Conservation (phyloP, 30 jellyfish, hydroid and myxozoan genomes). For the Sanderia malayensis region DNA sequence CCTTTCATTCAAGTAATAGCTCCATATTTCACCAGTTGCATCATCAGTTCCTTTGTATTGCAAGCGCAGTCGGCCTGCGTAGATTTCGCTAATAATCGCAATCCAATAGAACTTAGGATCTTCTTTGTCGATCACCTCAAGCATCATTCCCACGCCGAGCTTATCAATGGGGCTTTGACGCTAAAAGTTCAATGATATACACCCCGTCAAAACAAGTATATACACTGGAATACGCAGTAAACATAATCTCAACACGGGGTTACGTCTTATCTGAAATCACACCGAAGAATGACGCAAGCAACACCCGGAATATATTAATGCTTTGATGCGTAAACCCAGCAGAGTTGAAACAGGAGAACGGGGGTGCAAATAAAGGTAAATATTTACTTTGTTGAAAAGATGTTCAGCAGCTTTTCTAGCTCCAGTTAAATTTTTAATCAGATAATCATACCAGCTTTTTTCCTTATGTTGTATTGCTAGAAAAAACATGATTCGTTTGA, state of each 20-base stretch:
- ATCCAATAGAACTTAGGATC: conserved; percentile 94
- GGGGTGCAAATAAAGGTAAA: too few species aligned
- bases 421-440: conserved; percentile 87
- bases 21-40: conserved; percentile 82
- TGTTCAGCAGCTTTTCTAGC: conserved; percentile 93
- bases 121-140: conserved; percentile 80
- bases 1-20: conserved; percentile 68
- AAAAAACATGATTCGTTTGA: too few species aligned
- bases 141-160: conserved; percentile 79
- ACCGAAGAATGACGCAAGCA: too few species aligned
- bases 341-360: too few species aligned
- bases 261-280: too few species aligned
- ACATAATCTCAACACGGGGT: too few species aligned
- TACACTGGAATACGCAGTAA: too few species aligned
- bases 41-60: conserved; percentile 92
- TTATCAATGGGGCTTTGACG: conserved; percentile 74
- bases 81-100: conserved; percentile 78
- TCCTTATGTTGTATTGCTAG: conserved; percentile 86
- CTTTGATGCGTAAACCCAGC: too few species aligned
- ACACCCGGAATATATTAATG: too few species aligned
- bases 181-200: too few species aligned
- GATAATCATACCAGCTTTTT: conserved; percentile 88
- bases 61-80: conserved; percentile 86
- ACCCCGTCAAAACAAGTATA: too few species aligned
- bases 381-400: conserved; percentile 70